phyloP scores from a whole-genome alignment of 2,797 vertebrate species.

The Fundulus diaphanus region DNA sequence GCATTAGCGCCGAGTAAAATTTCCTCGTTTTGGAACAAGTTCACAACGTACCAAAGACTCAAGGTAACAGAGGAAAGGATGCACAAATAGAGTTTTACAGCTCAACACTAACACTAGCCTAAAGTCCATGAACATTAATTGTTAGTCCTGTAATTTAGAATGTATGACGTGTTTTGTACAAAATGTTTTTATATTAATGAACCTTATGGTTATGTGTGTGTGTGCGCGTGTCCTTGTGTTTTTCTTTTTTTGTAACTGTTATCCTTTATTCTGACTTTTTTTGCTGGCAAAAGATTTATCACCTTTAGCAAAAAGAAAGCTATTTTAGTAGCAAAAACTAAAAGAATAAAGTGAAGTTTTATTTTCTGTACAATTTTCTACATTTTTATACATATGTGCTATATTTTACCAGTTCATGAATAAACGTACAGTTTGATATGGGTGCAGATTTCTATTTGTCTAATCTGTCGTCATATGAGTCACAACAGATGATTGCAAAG shows the following conservation, averaged over 20 bases:
- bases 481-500: no score
- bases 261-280: conserved; percentile 80
- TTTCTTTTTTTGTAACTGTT: conserved; percentile 75
- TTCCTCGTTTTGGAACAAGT: conserved; percentile 60
- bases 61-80: conserved; percentile 64
- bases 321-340: conserved; percentile 83
- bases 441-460: conserved; percentile 54
- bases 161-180: conserved; percentile 80
- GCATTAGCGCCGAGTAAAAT: conserved; percentile 38
- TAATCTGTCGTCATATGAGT: neutral
- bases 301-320: conserved; percentile 78
- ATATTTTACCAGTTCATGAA: conserved; percentile 87
- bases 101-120: conserved; percentile 73
- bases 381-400: conserved; percentile 89
- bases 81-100: conserved; percentile 72
- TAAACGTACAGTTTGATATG: conserved; percentile 83
- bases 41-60: conserved; percentile 83
- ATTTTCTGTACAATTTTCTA: conserved; percentile 88
- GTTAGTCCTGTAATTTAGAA: conserved; percentile 81
- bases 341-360: conserved; percentile 84
- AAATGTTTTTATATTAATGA: conserved; percentile 75
- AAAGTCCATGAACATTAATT: conserved; percentile 69
- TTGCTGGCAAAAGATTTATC: conserved; percentile 89
- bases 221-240: conserved; percentile 49
- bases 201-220: conserved; percentile 73